These are phyloP conservation scores for Pipistrellus pygmaeus DNA, from an alignment of 2,797 vertebrate species.

Conservation along the genomic window DNA sequence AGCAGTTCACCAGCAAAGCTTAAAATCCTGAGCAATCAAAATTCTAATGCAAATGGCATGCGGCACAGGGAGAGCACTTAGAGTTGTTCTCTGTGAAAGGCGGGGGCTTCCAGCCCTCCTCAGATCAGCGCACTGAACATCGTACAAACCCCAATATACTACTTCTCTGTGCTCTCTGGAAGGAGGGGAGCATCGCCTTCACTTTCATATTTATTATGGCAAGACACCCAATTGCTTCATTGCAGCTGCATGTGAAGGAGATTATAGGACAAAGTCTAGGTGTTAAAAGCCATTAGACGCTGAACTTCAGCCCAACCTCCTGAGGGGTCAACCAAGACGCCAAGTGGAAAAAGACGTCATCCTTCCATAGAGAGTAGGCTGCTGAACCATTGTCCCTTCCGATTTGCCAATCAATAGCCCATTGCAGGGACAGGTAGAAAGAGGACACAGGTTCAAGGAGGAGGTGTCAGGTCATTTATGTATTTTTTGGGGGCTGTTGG, in stretches of 20 bases:
- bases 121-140: neutral
- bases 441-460: neutral
- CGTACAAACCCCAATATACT: neutral
- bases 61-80: neutral
- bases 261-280: neutral
- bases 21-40: conserved; percentile 60
- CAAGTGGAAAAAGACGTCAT: neutral
- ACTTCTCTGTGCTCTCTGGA: neutral
- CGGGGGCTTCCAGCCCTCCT: neutral
- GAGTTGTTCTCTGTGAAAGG: neutral
- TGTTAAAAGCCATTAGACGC: conserved; percentile 9
- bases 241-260: neutral
- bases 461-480: conserved; percentile 14
- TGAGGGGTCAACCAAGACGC: neutral
- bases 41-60: conserved; percentile 55
- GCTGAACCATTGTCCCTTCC: neutral
- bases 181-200: neutral
- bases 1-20: conserved; percentile 47
- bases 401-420: neutral
- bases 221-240: neutral
- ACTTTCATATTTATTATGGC: conserved; percentile 14
- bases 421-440: conserved; percentile 14
- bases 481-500: neutral
- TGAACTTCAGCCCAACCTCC: neutral
- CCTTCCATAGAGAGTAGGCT: neutral